Base-by-base conservation (phyloP, 2,888 invertebrate genomes). In the Nomada fucata region DNA sequence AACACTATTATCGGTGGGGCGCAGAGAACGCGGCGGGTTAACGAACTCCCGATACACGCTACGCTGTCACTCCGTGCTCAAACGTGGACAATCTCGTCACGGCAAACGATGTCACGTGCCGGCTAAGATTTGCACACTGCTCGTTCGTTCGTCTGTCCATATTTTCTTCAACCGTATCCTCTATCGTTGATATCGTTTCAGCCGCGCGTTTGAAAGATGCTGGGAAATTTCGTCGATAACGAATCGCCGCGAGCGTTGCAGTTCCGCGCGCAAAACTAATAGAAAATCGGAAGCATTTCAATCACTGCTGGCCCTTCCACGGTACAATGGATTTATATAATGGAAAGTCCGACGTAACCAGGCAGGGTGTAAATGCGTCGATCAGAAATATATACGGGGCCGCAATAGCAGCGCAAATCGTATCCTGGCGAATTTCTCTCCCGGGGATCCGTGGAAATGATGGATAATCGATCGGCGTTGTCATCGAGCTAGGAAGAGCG, bases 391-490 rank as follows among this genome's bases (percentile, higher is more conserved):
- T 79, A 78, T 60, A 78, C 50, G 67, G 18, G 71, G 26, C n/a
- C 36, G 68, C 63, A 63, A 76, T 67, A 69, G 68, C 61, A 71
- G 72, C 55, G 75, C 82, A 76, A 77, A 84, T 86, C 79, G 67
- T 71, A 77, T 85, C 68, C n/a, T 44, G 60, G 65, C 81, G 87
- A 89, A 90, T 89, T 88, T 79, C 87, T 79, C 88, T 79, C 60
- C 61, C n/a, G 81, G 67, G 86, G 89, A 87, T 88, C 85, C 84
- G 64, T 83, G 78, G 84, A 81, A 83, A 85, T 83, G 75, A 65
- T 52, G 47, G 80, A 67, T 83, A 79, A 85, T 83, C 82, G 78
- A 72, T 82, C 75, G 82, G 7, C 18, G 50, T 18, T 20, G 59
- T 53, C 65, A 42, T 42, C 36, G 57, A 55, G 52, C 59, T 78